Evolutionary conservation across 1,140 invertebrate genomes (phyloP).

Genomic region (Kradibia gibbosae): DNA sequence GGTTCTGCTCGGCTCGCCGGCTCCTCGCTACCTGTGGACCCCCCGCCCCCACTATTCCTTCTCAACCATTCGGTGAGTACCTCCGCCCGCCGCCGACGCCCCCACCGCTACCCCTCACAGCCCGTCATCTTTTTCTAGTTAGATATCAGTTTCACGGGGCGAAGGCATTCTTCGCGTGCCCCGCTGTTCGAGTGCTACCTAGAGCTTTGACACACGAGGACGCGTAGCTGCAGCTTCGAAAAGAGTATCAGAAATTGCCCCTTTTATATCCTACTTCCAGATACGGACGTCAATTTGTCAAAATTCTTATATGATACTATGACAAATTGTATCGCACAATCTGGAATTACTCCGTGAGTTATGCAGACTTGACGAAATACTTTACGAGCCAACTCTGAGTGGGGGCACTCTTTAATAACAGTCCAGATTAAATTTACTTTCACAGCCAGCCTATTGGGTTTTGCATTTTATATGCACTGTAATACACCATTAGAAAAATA

Average conservation of each 20-base stretch:
- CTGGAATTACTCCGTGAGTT: background rate
- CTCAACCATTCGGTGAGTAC: background rate
- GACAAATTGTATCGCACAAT: background rate
- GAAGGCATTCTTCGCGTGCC: constrained; percentile 3
- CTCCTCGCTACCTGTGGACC: background rate
- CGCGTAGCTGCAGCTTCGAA: background rate
- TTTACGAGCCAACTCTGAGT: too few species aligned
- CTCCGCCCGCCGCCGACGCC: background rate
- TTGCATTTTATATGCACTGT: too few species aligned
- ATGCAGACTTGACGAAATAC: background rate
- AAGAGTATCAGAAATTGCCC: constrained; percentile 11
- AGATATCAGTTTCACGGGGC: constrained; percentile 47
- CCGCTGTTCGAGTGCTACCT: constrained; percentile 38
- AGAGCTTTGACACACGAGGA: constrained; percentile 20
- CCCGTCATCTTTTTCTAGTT: background rate
- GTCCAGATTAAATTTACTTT: too few species aligned
- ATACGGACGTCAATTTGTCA: background rate
- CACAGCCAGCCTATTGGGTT: too few species aligned
- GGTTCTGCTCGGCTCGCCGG: background rate
- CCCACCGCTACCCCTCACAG: background rate
- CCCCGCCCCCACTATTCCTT: background rate
- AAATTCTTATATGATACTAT: constrained; percentile 7
- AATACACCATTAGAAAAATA: too few species aligned
- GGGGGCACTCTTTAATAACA: too few species aligned
- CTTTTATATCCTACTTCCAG: constrained; percentile 14